A percentile compares a stretch with the other conserved stretches of the same genome.
These are phyloP conservation scores for Oreocharis arfaki DNA, from an alignment of 2,113 vertebrate species.

Conservation along the genomic window DNA sequence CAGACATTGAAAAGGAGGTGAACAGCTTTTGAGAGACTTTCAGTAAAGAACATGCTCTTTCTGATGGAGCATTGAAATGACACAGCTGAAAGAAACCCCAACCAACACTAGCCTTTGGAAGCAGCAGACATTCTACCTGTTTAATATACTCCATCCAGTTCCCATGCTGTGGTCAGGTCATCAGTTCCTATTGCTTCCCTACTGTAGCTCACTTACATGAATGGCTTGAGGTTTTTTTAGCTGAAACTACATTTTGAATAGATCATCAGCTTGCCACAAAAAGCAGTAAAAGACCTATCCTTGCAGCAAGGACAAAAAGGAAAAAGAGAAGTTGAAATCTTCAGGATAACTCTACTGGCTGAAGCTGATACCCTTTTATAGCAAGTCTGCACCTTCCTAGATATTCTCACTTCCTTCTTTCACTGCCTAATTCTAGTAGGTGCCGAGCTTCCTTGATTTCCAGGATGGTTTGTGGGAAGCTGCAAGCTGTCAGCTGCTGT, in stretches of 20 bases:
- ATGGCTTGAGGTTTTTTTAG: conserved; percentile 11
- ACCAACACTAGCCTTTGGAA: neutral
- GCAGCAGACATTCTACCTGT: neutral
- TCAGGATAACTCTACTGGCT: neutral
- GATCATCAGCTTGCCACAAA: conserved; percentile 39
- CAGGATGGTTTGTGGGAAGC: conserved; percentile 41
- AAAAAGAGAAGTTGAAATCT: conserved; percentile 33
- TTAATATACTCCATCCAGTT: neutral
- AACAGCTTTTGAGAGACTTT: conserved; percentile 27
- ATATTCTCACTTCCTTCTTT: conserved; percentile 17
- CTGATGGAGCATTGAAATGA: conserved; percentile 13
- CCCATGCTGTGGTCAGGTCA: conserved; percentile 37
- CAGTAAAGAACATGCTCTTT: neutral
- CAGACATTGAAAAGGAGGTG: conserved; percentile 33
- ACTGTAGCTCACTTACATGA: conserved; percentile 21
- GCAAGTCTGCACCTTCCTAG: conserved; percentile 26
- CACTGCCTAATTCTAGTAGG: neutral
- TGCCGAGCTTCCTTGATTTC: neutral
- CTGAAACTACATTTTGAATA: conserved; percentile 32
- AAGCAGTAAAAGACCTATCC: conserved; percentile 23
- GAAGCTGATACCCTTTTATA: neutral
- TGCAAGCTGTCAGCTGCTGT: conserved; percentile 48
- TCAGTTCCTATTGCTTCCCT: conserved; percentile 21
- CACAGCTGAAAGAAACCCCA: conserved; percentile 15
- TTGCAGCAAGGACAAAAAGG: conserved; percentile 7